Base-by-base conservation (phyloP, 2,888 invertebrate genomes). In the Pollenia labialis region DNA sequence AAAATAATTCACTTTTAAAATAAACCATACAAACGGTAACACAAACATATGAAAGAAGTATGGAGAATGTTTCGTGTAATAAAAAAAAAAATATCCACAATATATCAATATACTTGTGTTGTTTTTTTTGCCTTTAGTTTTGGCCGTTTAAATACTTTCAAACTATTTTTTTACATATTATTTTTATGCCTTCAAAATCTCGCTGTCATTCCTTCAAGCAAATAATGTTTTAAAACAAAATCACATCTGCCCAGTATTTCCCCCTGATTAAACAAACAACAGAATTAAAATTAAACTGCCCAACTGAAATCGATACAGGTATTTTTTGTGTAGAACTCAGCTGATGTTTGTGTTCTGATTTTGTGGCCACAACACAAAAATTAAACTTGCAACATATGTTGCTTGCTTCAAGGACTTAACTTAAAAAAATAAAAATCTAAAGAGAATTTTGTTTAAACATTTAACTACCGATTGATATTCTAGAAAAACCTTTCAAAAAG, bases 371-470 rank as follows among this genome's bases (percentile, higher is more conserved):
- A 60, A 52, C 32, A 16, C 10, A 50, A 6, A 56, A 56, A 32
- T 32, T 32, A 1, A 66, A 76, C 58, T 72, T 32, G 60, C 82
- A 83, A 86, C 86, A 86, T 56, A 72, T 86, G 82, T 80, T 80
- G 48, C 58, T 46, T 56, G 18, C 62, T 46, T 64, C 66, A 79
- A 76, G 85, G 69, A 69, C 40, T 56, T 40, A 50, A 54, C 56
- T 14, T 48, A 16, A 82, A 40, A 32, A 32, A 32, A 23, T n/a
- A n/a, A 23, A 32, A 32, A 32, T 32, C 54, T n/a, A 75, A 75
- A 54, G 11, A 14, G 23, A 50, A 32, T 48, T 3, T 56, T n/a
- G 48, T 54, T 66, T 74, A 62, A 62, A 64, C 42, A 76, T 54
- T 12, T 18, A 72, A 16, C 48, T 10, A 32, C 18, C 52, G 52